These are phyloP conservation scores for Gasterosteus aculeatus DNA, from an alignment of 2,113 vertebrate genomes.

Conservation along the genomic window DNA sequence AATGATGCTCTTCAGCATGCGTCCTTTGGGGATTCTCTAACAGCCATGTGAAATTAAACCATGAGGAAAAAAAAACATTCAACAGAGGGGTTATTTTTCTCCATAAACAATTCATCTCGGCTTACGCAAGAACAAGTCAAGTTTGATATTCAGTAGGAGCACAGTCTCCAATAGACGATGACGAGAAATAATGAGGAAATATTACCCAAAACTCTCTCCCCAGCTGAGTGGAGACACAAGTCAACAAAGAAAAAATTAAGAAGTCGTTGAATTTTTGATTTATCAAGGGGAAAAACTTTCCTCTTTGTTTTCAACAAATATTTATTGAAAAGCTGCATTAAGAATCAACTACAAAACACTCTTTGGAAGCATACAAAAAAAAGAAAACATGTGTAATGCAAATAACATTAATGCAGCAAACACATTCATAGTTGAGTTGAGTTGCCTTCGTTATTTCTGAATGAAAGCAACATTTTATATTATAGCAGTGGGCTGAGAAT, in stretches of 20 bases:
- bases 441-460: slow-evolving; percentile 53
- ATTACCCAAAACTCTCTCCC: slow-evolving; percentile 76
- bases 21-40: slow-evolving; percentile 39
- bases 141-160: slow-evolving; percentile 78
- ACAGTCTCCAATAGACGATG: slow-evolving; percentile 74
- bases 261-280: slow-evolving; percentile 72
- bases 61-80: slow-evolving; percentile 29
- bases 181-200: slow-evolving; percentile 82
- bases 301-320: slow-evolving; percentile 67
- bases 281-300: slow-evolving; percentile 71
- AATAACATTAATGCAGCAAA: slow-evolving; percentile 57
- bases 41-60: slow-evolving; percentile 62
- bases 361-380: slow-evolving; percentile 59
- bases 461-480: slow-evolving; percentile 54
- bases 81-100: slow-evolving; percentile 77
- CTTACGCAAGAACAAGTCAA: slow-evolving; percentile 73
- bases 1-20: slow-evolving; percentile 27
- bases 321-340: slow-evolving; percentile 72
- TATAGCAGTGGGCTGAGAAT: slow-evolving; percentile 57
- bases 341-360: slow-evolving; percentile 69
- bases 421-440: slow-evolving; percentile 48
- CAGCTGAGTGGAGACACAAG: slow-evolving; percentile 60
- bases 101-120: slow-evolving; percentile 79
- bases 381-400: slow-evolving; percentile 59
- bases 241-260: slow-evolving; percentile 71